Evolutionary conservation across 2,888 invertebrate species (phyloP), one percentile per base, ranked within the genome.

Genomic region (Tetranychus truncatus): DNA sequence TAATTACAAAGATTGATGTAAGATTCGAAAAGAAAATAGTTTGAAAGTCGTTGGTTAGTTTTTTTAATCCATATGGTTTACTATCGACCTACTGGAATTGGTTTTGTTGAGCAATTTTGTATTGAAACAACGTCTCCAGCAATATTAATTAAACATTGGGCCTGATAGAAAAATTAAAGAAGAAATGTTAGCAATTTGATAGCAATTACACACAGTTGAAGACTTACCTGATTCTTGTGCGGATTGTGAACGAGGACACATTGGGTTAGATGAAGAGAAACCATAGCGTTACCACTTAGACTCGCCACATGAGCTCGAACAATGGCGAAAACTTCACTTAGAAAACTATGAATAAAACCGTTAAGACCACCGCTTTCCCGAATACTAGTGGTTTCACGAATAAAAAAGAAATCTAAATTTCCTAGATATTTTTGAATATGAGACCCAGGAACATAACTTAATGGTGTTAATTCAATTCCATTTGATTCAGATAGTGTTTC

Each of bases 111-210:
- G 21, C 69, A 69, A 24, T 9, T 69, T 21, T 69, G 69, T 20
- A 69, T 69, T 5, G 21, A 69, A 69, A 95, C 94, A 3, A 92
- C 93, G 84, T 96, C 96, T 1, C 96, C 96, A 72, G 94, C 94
- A 18, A 96, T 91, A 79, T 94, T 95, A 78, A 96, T 89, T 77
- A 96, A 86, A 85, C 95, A 95, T 84, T 96, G 95, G 76, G 92
- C 93, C 94, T 95, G 87, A 66, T 87, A 87, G 79, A 34, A 34
- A 34, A 34, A 34, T 34, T 4, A 4, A 34, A 34, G 71, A 76
- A 66, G 78, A 34, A 34, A 34, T 34, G 5, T 34, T 34, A 34
- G 34, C 0, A 7, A 15, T 55, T 55, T 55, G 55, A 55, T 15
- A 15, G 0, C 18, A 24, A 18, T 18, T 66, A 8, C 20, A 69